Percentiles rank a stretch among this genome's conserved stretches.
These are phyloP conservation scores for Parnassius orleans DNA, from an alignment of 2,888 invertebrate genomes.

Conservation along the genomic window DNA sequence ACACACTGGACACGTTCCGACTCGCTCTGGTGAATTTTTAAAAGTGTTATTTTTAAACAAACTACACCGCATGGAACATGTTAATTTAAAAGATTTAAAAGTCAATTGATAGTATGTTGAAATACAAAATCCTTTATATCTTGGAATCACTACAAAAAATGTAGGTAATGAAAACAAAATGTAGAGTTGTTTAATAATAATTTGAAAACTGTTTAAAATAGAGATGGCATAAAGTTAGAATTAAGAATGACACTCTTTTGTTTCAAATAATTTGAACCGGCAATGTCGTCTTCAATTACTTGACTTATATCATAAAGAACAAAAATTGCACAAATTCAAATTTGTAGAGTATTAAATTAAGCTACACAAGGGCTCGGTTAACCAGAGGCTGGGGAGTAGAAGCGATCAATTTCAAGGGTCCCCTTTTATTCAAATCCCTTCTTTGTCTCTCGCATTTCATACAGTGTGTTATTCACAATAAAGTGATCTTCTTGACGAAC, in stretches of 20 bases:
- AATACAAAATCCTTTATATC: too few species aligned
- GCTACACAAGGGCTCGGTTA: constrained; percentile 65
- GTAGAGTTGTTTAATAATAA: too few species aligned
- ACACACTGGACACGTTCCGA: constrained; percentile 23
- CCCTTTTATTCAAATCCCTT: constrained; percentile 76
- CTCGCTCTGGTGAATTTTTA: constrained; percentile 23
- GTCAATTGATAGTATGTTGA: too few species aligned
- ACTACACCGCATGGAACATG: constrained; percentile 4
- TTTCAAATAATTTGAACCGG: too few species aligned
- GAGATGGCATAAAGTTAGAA: too few species aligned
- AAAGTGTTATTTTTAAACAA: constrained; percentile 18
- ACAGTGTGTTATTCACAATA: constrained; percentile 68
- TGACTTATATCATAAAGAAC: constrained; percentile 25
- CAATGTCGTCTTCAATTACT: neutral
- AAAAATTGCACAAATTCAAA: constrained; percentile 61
- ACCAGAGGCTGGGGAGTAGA: constrained; percentile 70
- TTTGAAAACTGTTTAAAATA: too few species aligned
- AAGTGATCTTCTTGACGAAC: constrained; percentile 39
- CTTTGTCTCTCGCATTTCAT: constrained; percentile 75
- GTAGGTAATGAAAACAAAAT: too few species aligned
- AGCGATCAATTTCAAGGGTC: constrained; percentile 77
- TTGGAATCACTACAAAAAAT: too few species aligned
- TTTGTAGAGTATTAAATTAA: constrained; percentile 71
- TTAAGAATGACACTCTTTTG: too few species aligned
- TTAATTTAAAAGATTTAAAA: constrained; percentile 1